Evolutionary conservation across 2,888 invertebrate species (phyloP), one percentile per base, ranked within the genome.

Genomic region (Terebella lapidaria): DNA sequence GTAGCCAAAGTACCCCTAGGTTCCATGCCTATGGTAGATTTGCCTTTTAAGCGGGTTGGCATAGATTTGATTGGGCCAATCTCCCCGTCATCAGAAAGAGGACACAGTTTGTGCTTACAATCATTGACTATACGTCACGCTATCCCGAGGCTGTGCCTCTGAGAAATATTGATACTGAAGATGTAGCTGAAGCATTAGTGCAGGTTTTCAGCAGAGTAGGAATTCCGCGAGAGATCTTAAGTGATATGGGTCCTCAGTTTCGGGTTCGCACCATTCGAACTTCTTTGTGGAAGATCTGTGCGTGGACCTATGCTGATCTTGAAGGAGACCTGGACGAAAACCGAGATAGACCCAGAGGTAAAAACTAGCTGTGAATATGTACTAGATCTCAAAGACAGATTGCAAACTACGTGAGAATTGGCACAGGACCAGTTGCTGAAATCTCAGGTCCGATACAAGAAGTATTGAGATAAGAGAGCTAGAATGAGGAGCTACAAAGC

Each of bases 1-100:
- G 54, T 63, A 4, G 49, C 26, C 0, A 60, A 46, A 51, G 66
- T 58, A 10, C 64, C 65, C 1, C 20, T 69, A 5, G 62, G 56
- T 5, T 22, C 45, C 10, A 62, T 67, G 55, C 66, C 66, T 1
- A 3, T 10, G 18, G 46, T 56, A 18, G 56, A 46, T 15, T 24
- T 25, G 1, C 56, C 46, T 3, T 56, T 56, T 27, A 25, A 56
- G 15, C 20, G 45, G 26, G 56, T 56, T 18, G 45, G 24, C 2
- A 35, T 71, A 3, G 70, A 71, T 60, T 35, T 70, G 2, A 42
- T 68, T 24, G 68, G 68, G 29, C 69, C 68, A 20, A 60, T 70
- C 27, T n/a, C 57, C 1, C 63, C 65, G 15, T 20, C 49, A 15
- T 64, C 58, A 18, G 61, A 62, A 27, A 15, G 30, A n/a, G 66